These are phyloP conservation scores for Gastrophysa polygoni DNA, from an alignment of 2,888 invertebrate species.

Conservation along the genomic window DNA sequence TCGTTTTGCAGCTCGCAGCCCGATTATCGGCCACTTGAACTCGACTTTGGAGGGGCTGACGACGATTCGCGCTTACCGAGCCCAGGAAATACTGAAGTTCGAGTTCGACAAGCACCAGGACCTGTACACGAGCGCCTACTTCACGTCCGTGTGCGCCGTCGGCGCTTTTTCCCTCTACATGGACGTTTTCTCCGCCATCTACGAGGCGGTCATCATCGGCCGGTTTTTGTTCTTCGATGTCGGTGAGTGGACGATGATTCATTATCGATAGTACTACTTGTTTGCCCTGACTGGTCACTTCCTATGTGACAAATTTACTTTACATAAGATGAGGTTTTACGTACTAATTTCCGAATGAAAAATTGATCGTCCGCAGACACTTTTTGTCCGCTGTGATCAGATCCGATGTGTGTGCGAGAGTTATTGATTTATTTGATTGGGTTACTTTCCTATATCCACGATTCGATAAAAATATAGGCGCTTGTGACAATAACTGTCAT, in stretches of 20 bases:
- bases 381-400: no score
- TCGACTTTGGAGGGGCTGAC: conserved; percentile 55
- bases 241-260: conserved; percentile 30
- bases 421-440: no score
- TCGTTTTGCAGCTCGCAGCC: conserved; percentile 53
- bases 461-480: no score
- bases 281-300: no score
- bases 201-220: conserved; percentile 41
- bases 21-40: conserved; percentile 53
- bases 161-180: conserved; percentile 52
- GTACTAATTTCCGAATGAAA: no score
- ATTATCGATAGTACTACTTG: no score
- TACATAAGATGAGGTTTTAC: no score
- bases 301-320: no score
- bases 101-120: conserved; percentile 50
- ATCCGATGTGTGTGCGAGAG: no score
- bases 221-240: conserved; percentile 41
- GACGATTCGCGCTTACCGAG: conserved; percentile 53
- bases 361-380: no score
- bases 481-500: no score
- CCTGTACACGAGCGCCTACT: conserved; percentile 50
- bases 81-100: conserved; percentile 49
- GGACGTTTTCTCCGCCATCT: conserved; percentile 47
- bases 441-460: no score
- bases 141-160: conserved; percentile 55